These are phyloP conservation scores for Chesias legatella DNA, from an alignment of 2,888 invertebrate genomes.

Conservation along the genomic window DNA sequence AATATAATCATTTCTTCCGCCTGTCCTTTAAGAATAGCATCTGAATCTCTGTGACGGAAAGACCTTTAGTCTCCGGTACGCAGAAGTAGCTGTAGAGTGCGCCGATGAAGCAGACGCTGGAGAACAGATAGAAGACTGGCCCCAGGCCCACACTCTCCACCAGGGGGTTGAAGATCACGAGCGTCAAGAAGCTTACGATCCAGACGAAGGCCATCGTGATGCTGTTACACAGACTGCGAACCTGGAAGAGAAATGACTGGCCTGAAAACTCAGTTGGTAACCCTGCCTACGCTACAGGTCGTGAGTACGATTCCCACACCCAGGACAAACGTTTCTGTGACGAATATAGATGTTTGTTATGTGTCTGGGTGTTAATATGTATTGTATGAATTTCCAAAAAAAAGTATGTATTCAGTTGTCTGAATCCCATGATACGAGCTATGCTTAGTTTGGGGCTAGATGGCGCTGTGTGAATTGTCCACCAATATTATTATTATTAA, in stretches of 20 bases:
- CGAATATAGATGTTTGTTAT: too few species aligned
- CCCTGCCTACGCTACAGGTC: too few species aligned
- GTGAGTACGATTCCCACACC: too few species aligned
- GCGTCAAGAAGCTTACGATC: constrained; percentile 51
- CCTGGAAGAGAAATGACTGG: constrained; percentile 36
- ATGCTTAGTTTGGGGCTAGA: too few species aligned
- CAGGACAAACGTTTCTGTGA: too few species aligned
- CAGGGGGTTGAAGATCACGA: constrained; percentile 55
- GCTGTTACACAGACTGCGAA: constrained; percentile 53
- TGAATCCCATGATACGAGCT: too few species aligned
- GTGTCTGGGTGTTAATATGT: too few species aligned
- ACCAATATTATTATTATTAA: too few species aligned
- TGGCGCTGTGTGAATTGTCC: too few species aligned
- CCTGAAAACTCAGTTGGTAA: too few species aligned
- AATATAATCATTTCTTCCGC: constrained; percentile 20
- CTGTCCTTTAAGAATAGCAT: constrained; percentile 39
- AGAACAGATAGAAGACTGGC: constrained; percentile 60
- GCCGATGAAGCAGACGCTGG: constrained; percentile 48
- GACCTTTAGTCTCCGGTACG: constrained; percentile 67
- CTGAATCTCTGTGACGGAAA: constrained; percentile 55
- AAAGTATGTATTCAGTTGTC: too few species aligned
- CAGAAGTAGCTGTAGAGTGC: constrained; percentile 47
- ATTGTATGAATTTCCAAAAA: too few species aligned
- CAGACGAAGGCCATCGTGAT: constrained; percentile 44
- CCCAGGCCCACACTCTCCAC: constrained; percentile 50